These are phyloP conservation scores for Melipona bicolor DNA, from an alignment of 2,888 invertebrate genomes.

Conservation along the genomic window DNA sequence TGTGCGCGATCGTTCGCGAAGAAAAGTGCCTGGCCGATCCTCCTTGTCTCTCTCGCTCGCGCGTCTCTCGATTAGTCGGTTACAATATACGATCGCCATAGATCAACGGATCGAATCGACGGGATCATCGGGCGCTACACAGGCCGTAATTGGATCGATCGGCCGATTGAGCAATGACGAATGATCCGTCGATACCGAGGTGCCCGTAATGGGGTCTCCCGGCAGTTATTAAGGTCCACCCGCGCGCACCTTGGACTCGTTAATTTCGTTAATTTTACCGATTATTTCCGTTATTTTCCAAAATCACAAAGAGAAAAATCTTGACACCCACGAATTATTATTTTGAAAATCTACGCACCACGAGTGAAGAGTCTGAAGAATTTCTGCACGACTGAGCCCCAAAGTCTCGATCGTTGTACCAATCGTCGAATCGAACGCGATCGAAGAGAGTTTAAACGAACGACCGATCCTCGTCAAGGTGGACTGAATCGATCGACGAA, in stretches of 20 bases:
- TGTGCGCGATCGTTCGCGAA: conserved; percentile 33
- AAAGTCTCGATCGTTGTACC: too few relatives aligned
- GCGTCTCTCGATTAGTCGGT: conserved; percentile 67
- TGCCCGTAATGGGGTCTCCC: conserved; percentile 69
- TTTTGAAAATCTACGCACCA: too few relatives aligned
- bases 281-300: conserved; percentile 6
- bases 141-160: conserved; percentile 73
- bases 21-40: conserved; percentile 30
- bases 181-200: conserved; percentile 70
- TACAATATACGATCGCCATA: conserved; percentile 62
- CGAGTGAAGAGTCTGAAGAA: too few relatives aligned
- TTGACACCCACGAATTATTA: too few relatives aligned
- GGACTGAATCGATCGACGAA: background rate
- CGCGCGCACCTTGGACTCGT: conserved; percentile 57
- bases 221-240: conserved; percentile 67
- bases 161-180: conserved; percentile 73
- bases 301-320: too few relatives aligned
- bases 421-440: background rate
- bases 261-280: conserved; percentile 65
- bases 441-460: background rate
- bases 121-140: conserved; percentile 65
- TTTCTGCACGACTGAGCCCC: too few relatives aligned
- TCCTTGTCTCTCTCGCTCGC: background rate
- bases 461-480: background rate
- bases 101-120: conserved; percentile 62